These are phyloP conservation scores for Caenorhabditis angaria DNA, from an alignment of 2,888 invertebrate genomes.

Conservation along the genomic window DNA sequence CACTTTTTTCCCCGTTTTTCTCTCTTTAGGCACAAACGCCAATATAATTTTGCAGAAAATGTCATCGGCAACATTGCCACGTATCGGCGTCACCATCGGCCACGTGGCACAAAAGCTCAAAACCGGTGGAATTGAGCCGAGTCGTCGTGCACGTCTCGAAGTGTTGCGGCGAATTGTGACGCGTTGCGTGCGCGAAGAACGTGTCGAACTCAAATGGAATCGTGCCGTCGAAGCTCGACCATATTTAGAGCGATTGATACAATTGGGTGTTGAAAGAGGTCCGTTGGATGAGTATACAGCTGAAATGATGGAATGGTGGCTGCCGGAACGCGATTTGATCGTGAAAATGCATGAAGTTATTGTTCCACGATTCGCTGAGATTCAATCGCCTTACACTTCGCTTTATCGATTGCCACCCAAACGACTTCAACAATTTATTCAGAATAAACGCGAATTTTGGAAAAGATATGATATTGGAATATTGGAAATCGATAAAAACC, in stretches of 20 bases:
- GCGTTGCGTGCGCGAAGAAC: conserved; percentile 67
- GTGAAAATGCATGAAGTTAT: conserved; percentile 58
- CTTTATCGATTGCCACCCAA: conserved; percentile 63
- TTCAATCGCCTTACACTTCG: conserved; percentile 63
- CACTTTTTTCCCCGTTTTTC: no score
- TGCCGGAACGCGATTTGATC: conserved; percentile 61
- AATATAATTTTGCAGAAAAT: conserved; percentile 22
- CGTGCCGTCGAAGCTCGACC: conserved; percentile 69
- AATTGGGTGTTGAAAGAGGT: conserved; percentile 66
- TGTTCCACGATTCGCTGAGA: conserved; percentile 46
- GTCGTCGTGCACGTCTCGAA: conserved; percentile 52
- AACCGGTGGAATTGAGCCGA: conserved; percentile 53
- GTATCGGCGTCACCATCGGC: conserved; percentile 63
- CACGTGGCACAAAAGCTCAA: conserved; percentile 70
- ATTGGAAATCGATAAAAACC: conserved; percentile 65
- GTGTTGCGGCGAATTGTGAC: conserved; percentile 66
- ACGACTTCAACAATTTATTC: conserved; percentile 53
- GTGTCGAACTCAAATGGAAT: conserved; percentile 68
- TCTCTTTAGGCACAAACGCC: no score
- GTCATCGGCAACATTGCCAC: conserved; percentile 57
- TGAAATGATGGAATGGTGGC: conserved; percentile 71
- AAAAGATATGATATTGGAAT: conserved; percentile 61
- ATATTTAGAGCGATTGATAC: conserved; percentile 68
- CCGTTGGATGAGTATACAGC: conserved; percentile 65
- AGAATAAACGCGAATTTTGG: conserved; percentile 54